Evolutionary conservation across 2,113 vertebrate species (phyloP).

Genomic region (Nansenia antarctica): DNA sequence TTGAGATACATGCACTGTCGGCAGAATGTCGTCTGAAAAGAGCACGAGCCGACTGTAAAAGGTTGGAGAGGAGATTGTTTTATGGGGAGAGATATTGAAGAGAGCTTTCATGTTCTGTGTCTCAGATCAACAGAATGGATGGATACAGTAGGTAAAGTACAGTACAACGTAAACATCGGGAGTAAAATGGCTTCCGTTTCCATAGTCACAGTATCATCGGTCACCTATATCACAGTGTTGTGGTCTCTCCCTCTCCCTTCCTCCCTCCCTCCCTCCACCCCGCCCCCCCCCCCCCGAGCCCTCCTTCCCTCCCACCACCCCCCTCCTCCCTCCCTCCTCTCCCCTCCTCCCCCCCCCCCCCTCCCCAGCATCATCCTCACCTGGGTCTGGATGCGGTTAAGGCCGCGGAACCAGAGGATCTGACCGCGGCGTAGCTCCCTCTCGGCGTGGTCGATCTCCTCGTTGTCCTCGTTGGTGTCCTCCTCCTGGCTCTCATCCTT

Average conservation of each 20-base stretch:
- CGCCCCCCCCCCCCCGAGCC: not conserved
- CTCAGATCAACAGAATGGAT: no score
- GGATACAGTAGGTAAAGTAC: no score
- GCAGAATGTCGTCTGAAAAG: no score
- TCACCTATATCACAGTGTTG: no score
- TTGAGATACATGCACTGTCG: no score
- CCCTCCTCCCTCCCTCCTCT: not conserved
- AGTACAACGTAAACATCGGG: no score
- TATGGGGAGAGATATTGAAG: no score
- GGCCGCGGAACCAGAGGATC: conserved; percentile 98
- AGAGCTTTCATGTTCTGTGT: no score
- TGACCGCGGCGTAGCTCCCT: conserved; percentile 94
- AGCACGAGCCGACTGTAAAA: no score
- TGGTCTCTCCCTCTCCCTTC: not conserved
- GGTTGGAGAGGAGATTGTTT: no score
- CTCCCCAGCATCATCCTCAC: conserved; percentile 64
- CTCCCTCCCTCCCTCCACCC: not conserved
- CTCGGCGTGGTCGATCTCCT: conserved; percentile 97
- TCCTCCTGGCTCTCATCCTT: conserved; percentile 93
- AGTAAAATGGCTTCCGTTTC: no score
- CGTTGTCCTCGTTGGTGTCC: conserved; percentile 92
- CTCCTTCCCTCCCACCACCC: not conserved
- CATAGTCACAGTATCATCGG: no score
- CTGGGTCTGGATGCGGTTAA: conserved; percentile 98
- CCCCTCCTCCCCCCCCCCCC: not conserved